Evolutionary conservation across 2,888 invertebrate genomes (phyloP).

Genomic region (Amphipoea oculea): DNA sequence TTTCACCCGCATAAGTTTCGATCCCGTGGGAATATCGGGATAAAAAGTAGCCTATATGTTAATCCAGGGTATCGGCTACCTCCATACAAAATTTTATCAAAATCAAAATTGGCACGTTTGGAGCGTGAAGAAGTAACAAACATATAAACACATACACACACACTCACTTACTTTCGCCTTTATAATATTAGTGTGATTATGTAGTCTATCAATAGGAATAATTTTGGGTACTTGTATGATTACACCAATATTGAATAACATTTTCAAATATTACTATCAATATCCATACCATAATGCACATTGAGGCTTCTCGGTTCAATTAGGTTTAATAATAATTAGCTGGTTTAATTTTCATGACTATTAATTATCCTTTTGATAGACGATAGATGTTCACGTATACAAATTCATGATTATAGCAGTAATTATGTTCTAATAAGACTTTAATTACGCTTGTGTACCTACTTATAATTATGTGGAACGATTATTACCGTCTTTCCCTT

Average conservation of each 20-base stretch:
- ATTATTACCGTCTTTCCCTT: not conserved
- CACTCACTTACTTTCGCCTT: too few relatives aligned
- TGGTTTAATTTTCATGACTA: not conserved
- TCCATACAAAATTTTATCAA: too few relatives aligned
- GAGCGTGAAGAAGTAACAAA: too few relatives aligned
- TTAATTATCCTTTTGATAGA: constrained; percentile 9
- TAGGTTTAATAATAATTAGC: constrained; percentile 8
- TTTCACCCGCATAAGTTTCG: too few relatives aligned
- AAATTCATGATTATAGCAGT: not conserved
- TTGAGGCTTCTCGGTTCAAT: not conserved
- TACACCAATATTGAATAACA: not conserved
- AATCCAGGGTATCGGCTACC: too few relatives aligned
- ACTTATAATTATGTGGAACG: not conserved
- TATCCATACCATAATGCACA: not conserved
- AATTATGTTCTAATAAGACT: not conserved
- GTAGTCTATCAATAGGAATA: not conserved
- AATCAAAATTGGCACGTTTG: too few relatives aligned
- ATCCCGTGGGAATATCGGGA: too few relatives aligned
- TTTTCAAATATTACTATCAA: not conserved
- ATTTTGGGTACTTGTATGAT: not conserved
- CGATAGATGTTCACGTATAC: not conserved
- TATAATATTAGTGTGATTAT: too few relatives aligned
- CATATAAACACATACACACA: too few relatives aligned
- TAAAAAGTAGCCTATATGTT: too few relatives aligned
- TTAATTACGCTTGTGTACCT: not conserved